Conservation (phyloP, 2,888 invertebrate species). For the Eurytoma californica region DNA sequence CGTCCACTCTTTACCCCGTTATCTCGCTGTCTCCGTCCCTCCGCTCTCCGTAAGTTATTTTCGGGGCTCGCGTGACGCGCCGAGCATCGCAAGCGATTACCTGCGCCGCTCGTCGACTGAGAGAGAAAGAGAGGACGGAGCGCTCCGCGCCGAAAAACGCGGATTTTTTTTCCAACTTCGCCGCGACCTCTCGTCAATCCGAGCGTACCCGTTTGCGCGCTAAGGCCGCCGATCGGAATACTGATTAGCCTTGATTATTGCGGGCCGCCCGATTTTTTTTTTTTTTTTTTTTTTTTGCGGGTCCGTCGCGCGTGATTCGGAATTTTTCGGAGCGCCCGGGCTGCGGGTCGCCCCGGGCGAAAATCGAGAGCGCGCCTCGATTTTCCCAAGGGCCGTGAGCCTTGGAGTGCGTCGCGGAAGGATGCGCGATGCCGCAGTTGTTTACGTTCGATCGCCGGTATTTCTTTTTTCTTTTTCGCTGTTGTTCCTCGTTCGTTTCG, state of each 20-base stretch:
- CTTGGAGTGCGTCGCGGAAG: too few species aligned
- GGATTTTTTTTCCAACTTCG: background rate
- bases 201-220: background rate
- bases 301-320: background rate
- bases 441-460: too few species aligned
- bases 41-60: slow-evolving; percentile 15
- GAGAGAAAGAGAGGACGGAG: background rate
- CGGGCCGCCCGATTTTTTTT: background rate
- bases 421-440: too few species aligned
- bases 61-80: background rate
- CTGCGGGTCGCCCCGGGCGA: too few species aligned
- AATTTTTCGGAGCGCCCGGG: slow-evolving; percentile 7
- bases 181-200: too few species aligned
- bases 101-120: too few species aligned
- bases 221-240: slow-evolving; percentile 29
- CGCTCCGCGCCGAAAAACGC: background rate
- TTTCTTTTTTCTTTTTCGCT: too few species aligned
- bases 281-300: too few species aligned
- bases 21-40: slow-evolving; percentile 9
- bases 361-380: too few species aligned
- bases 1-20: slow-evolving; percentile 8
- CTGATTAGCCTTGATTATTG: slow-evolving; percentile 35
- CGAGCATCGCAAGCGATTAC: slow-evolving; percentile 18
- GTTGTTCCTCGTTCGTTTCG: too few species aligned
- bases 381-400: too few species aligned